These are phyloP conservation scores for Mobula birostris DNA, from an alignment of 2,113 vertebrate species.

Conservation along the genomic window DNA sequence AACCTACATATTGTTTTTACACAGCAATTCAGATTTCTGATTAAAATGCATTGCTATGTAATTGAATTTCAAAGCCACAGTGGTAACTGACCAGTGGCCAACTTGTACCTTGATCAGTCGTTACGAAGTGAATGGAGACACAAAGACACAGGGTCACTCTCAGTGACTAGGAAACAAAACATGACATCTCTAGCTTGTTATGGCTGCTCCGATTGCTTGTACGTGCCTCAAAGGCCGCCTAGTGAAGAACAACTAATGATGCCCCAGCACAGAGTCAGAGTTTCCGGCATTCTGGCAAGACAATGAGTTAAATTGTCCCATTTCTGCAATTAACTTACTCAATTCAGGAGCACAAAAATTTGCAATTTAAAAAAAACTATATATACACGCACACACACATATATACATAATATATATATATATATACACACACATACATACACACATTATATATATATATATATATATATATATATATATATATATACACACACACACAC, in stretches of 20 bases:
- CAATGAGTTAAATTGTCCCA: neutral
- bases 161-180: neutral
- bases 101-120: neutral
- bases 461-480: no score
- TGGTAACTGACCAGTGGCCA: neutral
- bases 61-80: neutral
- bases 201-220: conserved; percentile 12
- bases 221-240: neutral
- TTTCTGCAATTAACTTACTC: neutral
- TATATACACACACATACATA: no score
- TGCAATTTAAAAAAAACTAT: neutral
- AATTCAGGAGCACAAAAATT: neutral
- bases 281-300: neutral
- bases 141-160: neutral
- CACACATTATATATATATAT: no score
- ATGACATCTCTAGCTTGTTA: neutral
- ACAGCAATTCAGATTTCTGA: no score
- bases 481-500: no score
- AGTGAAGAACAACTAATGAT: neutral
- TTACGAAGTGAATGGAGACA: neutral
- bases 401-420: no score
- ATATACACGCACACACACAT: no score
- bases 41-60: no score
- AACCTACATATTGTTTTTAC: no score
- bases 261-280: neutral